Evolutionary conservation across 2,888 invertebrate genomes (phyloP).

Genomic region (Epistrophe grossulariae): DNA sequence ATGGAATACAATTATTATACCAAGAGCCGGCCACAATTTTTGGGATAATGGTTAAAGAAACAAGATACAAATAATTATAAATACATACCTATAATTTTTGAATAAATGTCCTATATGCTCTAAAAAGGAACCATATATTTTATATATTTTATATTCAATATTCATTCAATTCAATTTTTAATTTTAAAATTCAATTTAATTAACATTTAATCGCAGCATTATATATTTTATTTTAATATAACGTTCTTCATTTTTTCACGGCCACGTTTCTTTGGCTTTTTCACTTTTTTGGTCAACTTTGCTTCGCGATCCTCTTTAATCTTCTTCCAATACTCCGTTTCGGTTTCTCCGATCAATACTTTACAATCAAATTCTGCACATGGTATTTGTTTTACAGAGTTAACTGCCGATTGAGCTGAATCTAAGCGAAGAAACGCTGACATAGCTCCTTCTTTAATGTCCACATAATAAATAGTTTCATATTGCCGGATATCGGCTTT

Average conservation of each 20-base stretch:
- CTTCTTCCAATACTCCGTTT: slow-evolving; percentile 92
- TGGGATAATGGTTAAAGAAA: no score
- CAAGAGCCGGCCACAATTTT: no score
- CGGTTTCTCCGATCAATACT: slow-evolving; percentile 87
- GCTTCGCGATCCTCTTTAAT: slow-evolving; percentile 86
- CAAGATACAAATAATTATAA: no score
- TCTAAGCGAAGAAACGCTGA: slow-evolving; percentile 89
- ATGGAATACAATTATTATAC: no score
- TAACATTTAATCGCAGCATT: slow-evolving; percentile 69
- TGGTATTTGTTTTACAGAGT: slow-evolving; percentile 79
- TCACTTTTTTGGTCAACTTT: slow-evolving; percentile 81
- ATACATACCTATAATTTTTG: no score
- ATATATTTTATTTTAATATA: slow-evolving; percentile 82
- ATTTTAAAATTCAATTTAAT: slow-evolving; percentile 6
- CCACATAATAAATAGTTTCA: slow-evolving; percentile 90
- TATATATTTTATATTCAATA: background rate
- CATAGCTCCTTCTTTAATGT: slow-evolving; percentile 89
- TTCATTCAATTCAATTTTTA: background rate
- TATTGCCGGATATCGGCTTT: slow-evolving; percentile 88
- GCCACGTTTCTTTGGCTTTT: slow-evolving; percentile 81
- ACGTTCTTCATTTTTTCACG: slow-evolving; percentile 81
- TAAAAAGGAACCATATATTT: no score
- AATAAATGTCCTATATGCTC: no score
- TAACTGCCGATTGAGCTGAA: no score
- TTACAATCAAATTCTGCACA: slow-evolving; percentile 82